Evolutionary conservation across 2,113 vertebrate genomes (phyloP).

Genomic region (Microtus pennsylvanicus): DNA sequence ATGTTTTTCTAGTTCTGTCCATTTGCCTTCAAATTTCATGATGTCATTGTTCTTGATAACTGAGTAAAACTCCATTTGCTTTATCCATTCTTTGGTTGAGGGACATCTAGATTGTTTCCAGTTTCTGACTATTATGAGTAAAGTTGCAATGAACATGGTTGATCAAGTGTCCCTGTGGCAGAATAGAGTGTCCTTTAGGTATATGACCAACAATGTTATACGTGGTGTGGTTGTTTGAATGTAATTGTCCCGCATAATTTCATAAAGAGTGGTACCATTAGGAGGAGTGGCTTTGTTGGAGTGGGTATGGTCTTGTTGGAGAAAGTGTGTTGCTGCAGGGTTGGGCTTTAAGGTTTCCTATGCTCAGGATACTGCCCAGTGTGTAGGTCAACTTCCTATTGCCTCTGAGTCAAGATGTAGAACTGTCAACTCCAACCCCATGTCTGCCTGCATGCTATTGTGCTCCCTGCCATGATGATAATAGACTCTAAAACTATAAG

Average conservation of each 20-base stretch:
- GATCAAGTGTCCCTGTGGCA: background rate
- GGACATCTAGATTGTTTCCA: background rate
- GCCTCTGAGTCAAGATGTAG: no score
- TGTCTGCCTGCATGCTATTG: background rate
- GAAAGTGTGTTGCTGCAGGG: no score
- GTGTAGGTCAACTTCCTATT: no score
- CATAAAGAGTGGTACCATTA: background rate
- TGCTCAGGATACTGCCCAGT: no score
- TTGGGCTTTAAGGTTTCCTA: no score
- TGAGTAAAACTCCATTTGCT: background rate
- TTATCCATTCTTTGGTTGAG: background rate
- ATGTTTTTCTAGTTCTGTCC: background rate
- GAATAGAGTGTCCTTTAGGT: background rate
- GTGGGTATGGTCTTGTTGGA: background rate
- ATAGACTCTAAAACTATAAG: background rate
- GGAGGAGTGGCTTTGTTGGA: background rate
- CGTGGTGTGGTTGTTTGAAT: background rate
- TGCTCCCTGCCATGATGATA: background rate
- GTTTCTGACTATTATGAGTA: background rate
- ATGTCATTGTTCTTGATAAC: background rate
- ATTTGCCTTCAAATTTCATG: background rate
- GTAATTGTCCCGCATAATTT: background rate
- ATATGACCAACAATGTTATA: background rate
- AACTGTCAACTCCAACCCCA: background rate
- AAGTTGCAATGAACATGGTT: background rate